A percentile compares a stretch with the other conserved stretches of the same genome.
These are phyloP conservation scores for Hydrochoerus hydrochaeris DNA, from an alignment of 2,113 vertebrate species.

Conservation along the genomic window DNA sequence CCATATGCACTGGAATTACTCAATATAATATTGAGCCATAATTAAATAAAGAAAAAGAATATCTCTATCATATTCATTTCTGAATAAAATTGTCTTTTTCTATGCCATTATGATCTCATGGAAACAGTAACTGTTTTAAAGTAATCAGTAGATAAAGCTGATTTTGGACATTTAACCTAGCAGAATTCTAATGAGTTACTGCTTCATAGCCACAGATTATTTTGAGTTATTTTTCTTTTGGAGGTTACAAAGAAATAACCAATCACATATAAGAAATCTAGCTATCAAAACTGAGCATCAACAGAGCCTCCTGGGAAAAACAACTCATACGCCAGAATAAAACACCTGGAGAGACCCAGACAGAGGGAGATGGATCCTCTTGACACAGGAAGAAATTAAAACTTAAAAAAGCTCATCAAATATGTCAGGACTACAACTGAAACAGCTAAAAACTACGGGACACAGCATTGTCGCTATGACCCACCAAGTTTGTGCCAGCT, in stretches of 20 bases:
- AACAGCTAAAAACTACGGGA: too few relatives aligned
- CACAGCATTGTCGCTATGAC: too few relatives aligned
- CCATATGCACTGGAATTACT: neutral
- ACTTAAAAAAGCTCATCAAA: too few relatives aligned
- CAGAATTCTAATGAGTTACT: neutral
- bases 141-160: neutral
- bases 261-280: neutral
- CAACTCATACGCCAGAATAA: too few relatives aligned
- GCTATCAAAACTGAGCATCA: neutral
- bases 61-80: slow-evolving; percentile 11
- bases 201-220: neutral
- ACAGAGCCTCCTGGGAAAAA: too few relatives aligned
- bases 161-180: neutral
- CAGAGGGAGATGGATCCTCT: too few relatives aligned
- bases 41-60: neutral
- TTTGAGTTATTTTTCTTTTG: slow-evolving; percentile 2
- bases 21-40: neutral
- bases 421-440: too few relatives aligned
- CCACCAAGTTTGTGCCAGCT: too few relatives aligned
- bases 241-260: slow-evolving; percentile 5
- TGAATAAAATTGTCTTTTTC: slow-evolving; percentile 29
- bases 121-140: neutral
- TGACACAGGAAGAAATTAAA: too few relatives aligned
- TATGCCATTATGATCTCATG: neutral
- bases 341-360: too few relatives aligned